These are phyloP conservation scores for Tetraneura akinire DNA, from an alignment of 1,140 invertebrate genomes.

Conservation along the genomic window DNA sequence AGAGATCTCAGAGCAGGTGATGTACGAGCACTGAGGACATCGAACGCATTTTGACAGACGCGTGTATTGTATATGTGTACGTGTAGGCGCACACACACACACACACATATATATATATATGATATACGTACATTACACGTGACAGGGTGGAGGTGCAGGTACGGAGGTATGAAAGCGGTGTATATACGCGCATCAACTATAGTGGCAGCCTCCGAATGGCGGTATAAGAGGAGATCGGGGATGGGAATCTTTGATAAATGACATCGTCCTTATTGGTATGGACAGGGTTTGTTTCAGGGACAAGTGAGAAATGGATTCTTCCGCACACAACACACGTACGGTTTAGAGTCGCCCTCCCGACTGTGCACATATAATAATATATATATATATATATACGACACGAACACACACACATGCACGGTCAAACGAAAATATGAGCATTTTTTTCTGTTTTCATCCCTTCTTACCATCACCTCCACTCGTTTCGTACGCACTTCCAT, in stretches of 20 bases:
- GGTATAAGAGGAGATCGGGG: background rate
- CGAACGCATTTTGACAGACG: slow-evolving; percentile 42
- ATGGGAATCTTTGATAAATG: slow-evolving; percentile 51
- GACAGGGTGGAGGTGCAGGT: background rate
- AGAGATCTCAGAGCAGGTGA: slow-evolving; percentile 8
- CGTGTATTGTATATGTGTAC: background rate
- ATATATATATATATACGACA: too few relatives aligned
- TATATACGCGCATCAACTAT: background rate
- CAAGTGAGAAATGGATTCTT: slow-evolving; percentile 51
- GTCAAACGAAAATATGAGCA: slow-evolving; percentile 44
- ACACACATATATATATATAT: too few relatives aligned
- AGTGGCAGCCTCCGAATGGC: background rate
- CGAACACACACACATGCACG: background rate
- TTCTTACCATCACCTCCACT: background rate
- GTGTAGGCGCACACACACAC: background rate
- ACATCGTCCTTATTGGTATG: slow-evolving; percentile 51
- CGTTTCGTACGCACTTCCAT: background rate
- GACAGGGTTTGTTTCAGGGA: slow-evolving; percentile 51
- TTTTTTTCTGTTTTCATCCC: slow-evolving; percentile 12
- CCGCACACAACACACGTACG: slow-evolving; percentile 49
- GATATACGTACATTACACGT: too few relatives aligned
- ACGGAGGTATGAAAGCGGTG: background rate
- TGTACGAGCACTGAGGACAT: slow-evolving; percentile 40
- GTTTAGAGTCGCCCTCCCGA: slow-evolving; percentile 16
- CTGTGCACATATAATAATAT: too few relatives aligned